phyloP scores from a whole-genome alignment of 1,140 invertebrate genomes.

The Lepidurus apus region DNA sequence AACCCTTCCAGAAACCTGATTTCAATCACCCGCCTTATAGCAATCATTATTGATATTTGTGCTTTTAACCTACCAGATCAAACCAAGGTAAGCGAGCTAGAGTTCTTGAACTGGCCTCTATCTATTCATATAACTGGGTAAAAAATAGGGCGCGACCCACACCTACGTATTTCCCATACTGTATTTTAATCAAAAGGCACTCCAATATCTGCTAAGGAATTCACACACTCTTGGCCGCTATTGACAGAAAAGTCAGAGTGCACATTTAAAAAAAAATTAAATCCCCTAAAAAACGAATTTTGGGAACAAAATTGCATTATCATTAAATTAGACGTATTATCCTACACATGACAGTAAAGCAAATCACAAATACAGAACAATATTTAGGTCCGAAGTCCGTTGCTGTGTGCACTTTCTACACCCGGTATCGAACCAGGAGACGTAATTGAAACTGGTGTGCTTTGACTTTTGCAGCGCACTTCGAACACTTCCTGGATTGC shows the following conservation, averaged over 20 bases:
- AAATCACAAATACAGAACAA: neutral
- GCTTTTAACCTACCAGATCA: too few relatives aligned
- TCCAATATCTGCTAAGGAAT: constrained; percentile 6
- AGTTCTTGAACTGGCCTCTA: too few relatives aligned
- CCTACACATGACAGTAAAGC: neutral
- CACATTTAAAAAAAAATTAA: neutral
- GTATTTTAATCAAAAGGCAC: constrained; percentile 16
- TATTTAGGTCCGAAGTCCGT: neutral
- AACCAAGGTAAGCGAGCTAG: too few relatives aligned
- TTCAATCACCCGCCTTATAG: too few relatives aligned
- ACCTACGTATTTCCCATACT: neutral
- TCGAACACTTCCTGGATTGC: constrained; percentile 88
- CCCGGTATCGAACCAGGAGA: neutral
- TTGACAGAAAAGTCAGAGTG: neutral
- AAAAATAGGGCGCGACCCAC: neutral
- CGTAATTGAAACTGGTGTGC: neutral
- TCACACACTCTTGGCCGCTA: neutral
- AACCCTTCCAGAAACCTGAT: neutral
- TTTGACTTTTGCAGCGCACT: constrained; percentile 48
- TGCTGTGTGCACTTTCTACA: constrained; percentile 4
- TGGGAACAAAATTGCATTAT: neutral
- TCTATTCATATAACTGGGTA: neutral
- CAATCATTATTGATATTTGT: too few relatives aligned
- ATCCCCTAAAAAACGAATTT: neutral
- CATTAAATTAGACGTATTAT: constrained; percentile 8